These are phyloP conservation scores for Trichoplusia ni DNA, from an alignment of 1,140 invertebrate species.

Conservation along the genomic window DNA sequence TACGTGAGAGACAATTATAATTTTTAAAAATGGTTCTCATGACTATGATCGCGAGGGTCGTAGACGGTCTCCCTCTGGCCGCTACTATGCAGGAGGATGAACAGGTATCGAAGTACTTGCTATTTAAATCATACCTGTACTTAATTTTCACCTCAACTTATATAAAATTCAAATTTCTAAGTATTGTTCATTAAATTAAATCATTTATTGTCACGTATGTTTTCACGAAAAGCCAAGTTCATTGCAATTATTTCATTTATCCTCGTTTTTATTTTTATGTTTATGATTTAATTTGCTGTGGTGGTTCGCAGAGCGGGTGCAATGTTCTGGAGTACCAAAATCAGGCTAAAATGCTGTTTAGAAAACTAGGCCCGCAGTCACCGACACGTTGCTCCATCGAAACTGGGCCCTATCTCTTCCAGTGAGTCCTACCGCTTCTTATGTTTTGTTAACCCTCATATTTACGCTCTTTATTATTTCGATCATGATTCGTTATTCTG, in stretches of 20 bases:
- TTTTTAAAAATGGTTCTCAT: conserved; percentile 93
- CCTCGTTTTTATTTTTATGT: conserved; percentile 36
- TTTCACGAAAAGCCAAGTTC: not conserved
- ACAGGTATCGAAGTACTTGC: conserved; percentile 85
- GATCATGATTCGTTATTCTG: not conserved
- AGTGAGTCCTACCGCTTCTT: conserved; percentile 89
- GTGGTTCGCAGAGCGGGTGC: conserved; percentile 90
- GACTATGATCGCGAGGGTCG: conserved; percentile 97
- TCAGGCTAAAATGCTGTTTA: conserved; percentile 99
- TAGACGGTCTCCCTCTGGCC: conserved; percentile 96
- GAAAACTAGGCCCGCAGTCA: conserved; percentile 93
- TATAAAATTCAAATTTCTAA: not conserved
- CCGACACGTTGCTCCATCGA: conserved; percentile 97
- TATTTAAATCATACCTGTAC: not conserved
- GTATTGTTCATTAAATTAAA: not conserved
- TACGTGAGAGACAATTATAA: conserved; percentile 47
- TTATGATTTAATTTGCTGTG: conserved; percentile 67
- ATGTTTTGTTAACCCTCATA: conserved; percentile 49
- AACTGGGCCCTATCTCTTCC: conserved; percentile 97
- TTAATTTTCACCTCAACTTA: not conserved
- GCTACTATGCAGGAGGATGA: conserved; percentile 99
- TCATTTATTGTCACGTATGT: conserved; percentile 1
- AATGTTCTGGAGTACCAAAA: conserved; percentile 98
- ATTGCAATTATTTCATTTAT: conserved; percentile 4
- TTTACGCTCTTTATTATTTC: conserved; percentile 20